phyloP scores from a whole-genome alignment of 2,113 vertebrate species.

The Notarius lentiginosus region DNA sequence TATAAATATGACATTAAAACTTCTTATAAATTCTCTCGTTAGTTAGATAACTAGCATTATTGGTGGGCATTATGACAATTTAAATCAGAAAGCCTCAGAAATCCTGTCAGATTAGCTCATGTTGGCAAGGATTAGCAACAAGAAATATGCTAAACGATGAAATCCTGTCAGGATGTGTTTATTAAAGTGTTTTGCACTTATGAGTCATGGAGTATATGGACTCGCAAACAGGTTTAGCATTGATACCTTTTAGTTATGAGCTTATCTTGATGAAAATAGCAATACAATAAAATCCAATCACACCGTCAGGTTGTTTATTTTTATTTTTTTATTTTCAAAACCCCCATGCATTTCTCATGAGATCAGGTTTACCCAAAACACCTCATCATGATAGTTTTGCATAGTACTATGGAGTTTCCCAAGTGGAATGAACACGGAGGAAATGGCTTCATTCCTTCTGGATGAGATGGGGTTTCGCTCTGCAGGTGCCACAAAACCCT shows the following conservation, averaged over 20 bases:
- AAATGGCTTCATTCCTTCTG: not conserved
- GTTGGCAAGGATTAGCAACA: not conserved
- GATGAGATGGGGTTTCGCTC: not conserved
- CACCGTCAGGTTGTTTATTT: not conserved
- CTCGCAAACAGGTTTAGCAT: too few relatives aligned
- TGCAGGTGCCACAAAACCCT: not conserved
- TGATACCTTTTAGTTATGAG: not conserved
- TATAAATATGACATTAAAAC: not conserved
- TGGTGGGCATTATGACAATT: not conserved
- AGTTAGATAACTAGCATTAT: not conserved
- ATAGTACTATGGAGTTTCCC: not conserved
- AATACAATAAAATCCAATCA: not conserved
- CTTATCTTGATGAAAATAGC: not conserved
- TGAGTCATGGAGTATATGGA: not conserved
- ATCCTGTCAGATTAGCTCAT: not conserved
- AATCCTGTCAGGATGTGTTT: not conserved
- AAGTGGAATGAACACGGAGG: not conserved
- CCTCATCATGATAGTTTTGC: not conserved
- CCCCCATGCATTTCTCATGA: not conserved
- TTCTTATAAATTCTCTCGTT: not conserved
- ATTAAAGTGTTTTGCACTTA: not conserved
- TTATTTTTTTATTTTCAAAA: too few relatives aligned
- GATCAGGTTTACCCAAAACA: not conserved
- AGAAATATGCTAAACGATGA: not conserved
- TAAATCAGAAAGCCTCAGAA: not conserved